A percentile compares a stretch with the other conserved stretches of the same genome.
Conservation (phyloP, 2,888 invertebrate species). For the Sphaeridia pumilis region DNA sequence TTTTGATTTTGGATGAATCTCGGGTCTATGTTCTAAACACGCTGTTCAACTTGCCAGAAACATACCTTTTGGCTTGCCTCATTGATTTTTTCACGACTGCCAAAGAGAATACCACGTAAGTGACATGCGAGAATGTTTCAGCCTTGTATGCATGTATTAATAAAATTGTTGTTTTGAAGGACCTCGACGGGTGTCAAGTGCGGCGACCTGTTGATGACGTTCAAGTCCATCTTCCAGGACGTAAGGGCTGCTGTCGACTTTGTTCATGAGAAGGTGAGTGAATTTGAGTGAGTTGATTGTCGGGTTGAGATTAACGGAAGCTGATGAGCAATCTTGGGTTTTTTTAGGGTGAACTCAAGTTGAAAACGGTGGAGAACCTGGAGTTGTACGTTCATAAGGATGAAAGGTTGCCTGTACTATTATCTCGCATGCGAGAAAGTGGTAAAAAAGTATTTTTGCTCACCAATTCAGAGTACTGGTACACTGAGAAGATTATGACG, state of each 20-base stretch:
- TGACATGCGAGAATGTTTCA: no score
- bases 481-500: conserved; percentile 89
- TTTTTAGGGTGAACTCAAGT: conserved; percentile 73
- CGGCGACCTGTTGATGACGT: conserved; percentile 92
- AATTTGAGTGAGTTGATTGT: no score
- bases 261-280: conserved; percentile 49
- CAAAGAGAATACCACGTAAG: conserved; percentile 62
- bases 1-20: conserved; percentile 83
- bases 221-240: conserved; percentile 96
- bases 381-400: conserved; percentile 88
- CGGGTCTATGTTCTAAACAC: conserved; percentile 94
- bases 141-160: no score
- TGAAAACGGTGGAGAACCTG: conserved; percentile 74
- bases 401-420: conserved; percentile 74
- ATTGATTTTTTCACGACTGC: conserved; percentile 93
- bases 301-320: no score
- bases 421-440: conserved; percentile 75
- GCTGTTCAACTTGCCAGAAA: conserved; percentile 93
- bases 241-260: conserved; percentile 85
- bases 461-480: conserved; percentile 93
- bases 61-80: conserved; percentile 88
- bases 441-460: conserved; percentile 90
- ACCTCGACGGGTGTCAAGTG: conserved; percentile 70
- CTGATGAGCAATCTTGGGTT: background rate
- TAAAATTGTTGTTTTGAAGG: conserved; percentile 39